Base-by-base conservation (phyloP, 2,113 vertebrate species). In the Centrocercus urophasianus region DNA sequence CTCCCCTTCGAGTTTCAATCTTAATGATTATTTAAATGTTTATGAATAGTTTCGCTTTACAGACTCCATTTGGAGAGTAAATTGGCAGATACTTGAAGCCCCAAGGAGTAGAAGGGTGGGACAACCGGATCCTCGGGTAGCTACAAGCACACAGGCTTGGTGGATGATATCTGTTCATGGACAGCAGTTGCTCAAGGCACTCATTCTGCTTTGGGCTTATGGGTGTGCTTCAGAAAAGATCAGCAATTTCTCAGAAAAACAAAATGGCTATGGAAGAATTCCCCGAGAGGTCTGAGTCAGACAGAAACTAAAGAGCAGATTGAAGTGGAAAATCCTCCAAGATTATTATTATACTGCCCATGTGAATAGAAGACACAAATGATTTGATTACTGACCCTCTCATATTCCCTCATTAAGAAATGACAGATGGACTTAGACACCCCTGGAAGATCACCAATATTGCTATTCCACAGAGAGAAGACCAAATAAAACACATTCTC, bases 401-500 rank as follows among this genome's bases (percentile, higher is more conserved):
- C 36, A 38, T 56, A 66, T 78, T 88, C 25, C 36, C 63, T 93
- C 81, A 86, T 92, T 95, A 95, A 80, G 77, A 84, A 83, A 72
- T 88, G 63, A 94, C 57, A 22, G 40, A 89, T 56, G 59, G 34
- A 11, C 54, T 59, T 79, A 74, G 61, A 25, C 9, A 56, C 25
- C 47, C 65, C 69, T 50, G 61, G 63, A 56, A 71, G 30, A 85
- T 73, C 24, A 71, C 73, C 79, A 78, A 88, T 86, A 52, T 32
- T 92, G 67, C 48, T 79, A 21, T 74, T 95, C 43, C 67, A 72
- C 19, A 83, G 84, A 85, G 43, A 89, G 21, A 30, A 57, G 45
- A 88, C 16, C 64, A 93, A 93, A 96, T 90, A 84, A 96, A 95
- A 73, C 42, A 78, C 15, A 56, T 93, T 85, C 52, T 47, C 60